Base-by-base conservation (phyloP, 2,797 vertebrate species). In the Periophthalmus magnuspinnatus region DNA sequence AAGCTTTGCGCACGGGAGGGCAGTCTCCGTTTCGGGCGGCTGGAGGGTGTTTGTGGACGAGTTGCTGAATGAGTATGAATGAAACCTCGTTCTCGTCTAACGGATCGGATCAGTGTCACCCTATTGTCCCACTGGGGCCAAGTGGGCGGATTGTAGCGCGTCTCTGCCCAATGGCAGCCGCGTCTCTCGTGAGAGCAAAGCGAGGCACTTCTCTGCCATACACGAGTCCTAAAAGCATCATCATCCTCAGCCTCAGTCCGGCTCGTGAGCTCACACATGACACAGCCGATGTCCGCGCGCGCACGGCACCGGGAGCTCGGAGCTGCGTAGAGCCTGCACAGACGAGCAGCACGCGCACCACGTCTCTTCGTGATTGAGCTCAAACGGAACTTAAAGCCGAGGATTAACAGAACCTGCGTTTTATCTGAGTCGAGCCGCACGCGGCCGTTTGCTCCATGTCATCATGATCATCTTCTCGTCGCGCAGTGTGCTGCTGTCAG, bases 381-480 rank as follows among this genome's bases (percentile, higher is more conserved):
- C 86, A 81, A 90, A 83, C 71, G 75, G 89, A 87, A 88, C 91
- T 68, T 88, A 88, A 90, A 82, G 78, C 71, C 78, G 71, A 86
- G 86, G 83, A 78, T 87, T 86, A 85, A 85, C 62, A 85, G 81
- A 86, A 79, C 75, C 76, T 78, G 68, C 76, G 80, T 80, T 82
- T 78, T 68, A 34, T 66, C 33, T 83, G 67, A 76, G 75, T 80
- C 75, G 77, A 71, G 84, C 85, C 74, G 86, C 86, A 80, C 88
- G 91, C 85, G 88, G 82, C 86, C 74, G 80, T 84, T 87, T 89
- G 89, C 85, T 94, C 91, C 83, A 94, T 94, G 93, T 91, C 92
- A 93, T 93, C 95, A 99, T 99, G 97, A 95, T 96, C 94, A 94
- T 96, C 89, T 94, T 96, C 92, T 96, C 95, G 87, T 95, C 95